These are phyloP conservation scores for Hydrolagus affinis DNA, from an alignment of 2,113 vertebrate species.

Conservation along the genomic window DNA sequence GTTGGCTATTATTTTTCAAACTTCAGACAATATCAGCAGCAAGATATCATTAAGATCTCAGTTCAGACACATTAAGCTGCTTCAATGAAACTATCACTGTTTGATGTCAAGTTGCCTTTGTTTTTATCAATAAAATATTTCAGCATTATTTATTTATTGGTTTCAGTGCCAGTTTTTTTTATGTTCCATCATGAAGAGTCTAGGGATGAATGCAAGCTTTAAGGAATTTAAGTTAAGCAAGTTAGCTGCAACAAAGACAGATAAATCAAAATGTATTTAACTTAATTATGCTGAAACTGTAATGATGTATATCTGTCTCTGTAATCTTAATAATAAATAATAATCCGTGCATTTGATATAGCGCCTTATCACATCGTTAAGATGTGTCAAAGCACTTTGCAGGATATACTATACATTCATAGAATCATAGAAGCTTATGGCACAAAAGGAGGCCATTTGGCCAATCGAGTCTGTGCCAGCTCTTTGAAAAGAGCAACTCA, in stretches of 20 bases:
- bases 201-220: not conserved
- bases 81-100: not conserved
- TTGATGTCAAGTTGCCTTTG: not conserved
- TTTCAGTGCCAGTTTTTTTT: not conserved
- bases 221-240: too few relatives aligned
- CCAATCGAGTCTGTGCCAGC: too few relatives aligned
- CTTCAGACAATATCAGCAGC: not conserved
- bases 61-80: not conserved
- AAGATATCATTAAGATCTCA: not conserved
- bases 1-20: too few relatives aligned
- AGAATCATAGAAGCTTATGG: too few relatives aligned
- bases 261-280: not conserved
- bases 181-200: not conserved
- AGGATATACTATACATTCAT: too few relatives aligned
- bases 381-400: too few relatives aligned
- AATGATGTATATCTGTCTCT: not conserved
- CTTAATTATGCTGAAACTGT: not conserved
- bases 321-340: not conserved
- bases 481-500: too few relatives aligned
- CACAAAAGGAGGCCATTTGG: too few relatives aligned
- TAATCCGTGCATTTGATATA: too few relatives aligned
- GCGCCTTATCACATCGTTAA: too few relatives aligned
- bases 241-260: not conserved
- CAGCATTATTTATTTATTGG: not conserved
- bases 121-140: not conserved